Percentiles rank a stretch among this genome's conserved stretches.
Conservation (phyloP, 2,888 invertebrate species). For the Eupsilia transversa region DNA sequence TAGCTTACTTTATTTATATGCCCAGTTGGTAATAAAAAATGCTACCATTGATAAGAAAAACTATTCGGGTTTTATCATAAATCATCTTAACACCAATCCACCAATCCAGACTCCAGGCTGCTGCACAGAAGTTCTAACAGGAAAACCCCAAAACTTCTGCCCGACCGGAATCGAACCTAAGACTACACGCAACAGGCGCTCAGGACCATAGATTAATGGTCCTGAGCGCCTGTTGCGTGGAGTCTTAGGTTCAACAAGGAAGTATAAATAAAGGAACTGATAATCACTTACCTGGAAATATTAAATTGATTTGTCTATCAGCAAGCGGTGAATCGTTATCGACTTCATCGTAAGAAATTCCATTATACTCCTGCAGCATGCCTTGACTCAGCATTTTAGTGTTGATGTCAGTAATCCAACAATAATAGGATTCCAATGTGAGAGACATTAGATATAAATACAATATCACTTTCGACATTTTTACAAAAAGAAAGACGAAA, state of each 20-base stretch:
- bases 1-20: too few species aligned
- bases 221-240: too few species aligned
- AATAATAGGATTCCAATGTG: slow-evolving; percentile 17
- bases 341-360: slow-evolving; percentile 20
- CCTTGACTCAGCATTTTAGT: slow-evolving; percentile 35
- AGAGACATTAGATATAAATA: slow-evolving; percentile 1
- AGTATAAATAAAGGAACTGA: background rate
- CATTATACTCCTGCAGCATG: background rate
- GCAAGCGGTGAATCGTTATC: slow-evolving; percentile 14
- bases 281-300: slow-evolving; percentile 78
- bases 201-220: too few species aligned
- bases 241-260: too few species aligned
- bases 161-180: background rate
- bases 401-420: slow-evolving; percentile 66
- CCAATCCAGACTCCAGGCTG: background rate
- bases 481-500: background rate
- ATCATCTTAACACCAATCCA: background rate
- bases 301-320: slow-evolving; percentile 68
- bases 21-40: too few species aligned
- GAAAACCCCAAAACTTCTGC: background rate
- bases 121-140: background rate
- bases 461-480: slow-evolving; percentile 51
- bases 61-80: too few species aligned
- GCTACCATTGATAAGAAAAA: too few species aligned
- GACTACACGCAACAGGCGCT: background rate